These are phyloP conservation scores for Malachius bipustulatus DNA, from an alignment of 2,888 invertebrate genomes.

Conservation along the genomic window DNA sequence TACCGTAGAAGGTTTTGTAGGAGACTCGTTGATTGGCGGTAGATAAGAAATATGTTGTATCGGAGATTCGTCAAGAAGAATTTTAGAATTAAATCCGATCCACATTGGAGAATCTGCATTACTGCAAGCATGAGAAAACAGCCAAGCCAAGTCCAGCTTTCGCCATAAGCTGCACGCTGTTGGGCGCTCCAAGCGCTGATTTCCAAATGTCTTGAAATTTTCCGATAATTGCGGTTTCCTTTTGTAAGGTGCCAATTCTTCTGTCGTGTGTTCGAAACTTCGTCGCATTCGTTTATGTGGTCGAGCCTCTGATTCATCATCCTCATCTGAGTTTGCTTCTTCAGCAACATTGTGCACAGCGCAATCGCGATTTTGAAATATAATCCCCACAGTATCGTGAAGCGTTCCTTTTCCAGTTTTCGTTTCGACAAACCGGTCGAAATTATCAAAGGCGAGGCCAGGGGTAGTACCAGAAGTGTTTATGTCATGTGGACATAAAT, in stretches of 20 bases:
- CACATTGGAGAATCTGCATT: conserved; percentile 13
- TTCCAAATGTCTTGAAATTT: too few species aligned
- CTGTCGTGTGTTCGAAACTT: too few species aligned
- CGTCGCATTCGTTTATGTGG: too few species aligned
- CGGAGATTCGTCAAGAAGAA: conserved; percentile 10
- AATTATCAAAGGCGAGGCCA: conserved; percentile 13
- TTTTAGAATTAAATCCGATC: conserved; percentile 13
- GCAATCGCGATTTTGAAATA: too few species aligned
- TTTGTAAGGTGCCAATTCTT: too few species aligned
- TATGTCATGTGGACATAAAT: too few species aligned
- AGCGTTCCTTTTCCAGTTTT: conserved; percentile 11
- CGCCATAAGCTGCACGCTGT: too few species aligned
- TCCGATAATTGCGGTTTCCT: too few species aligned
- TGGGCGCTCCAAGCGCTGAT: too few species aligned
- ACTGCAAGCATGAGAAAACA: conserved; percentile 12
- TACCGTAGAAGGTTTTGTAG: conserved; percentile 19
- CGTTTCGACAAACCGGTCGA: conserved; percentile 13
- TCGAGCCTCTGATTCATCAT: too few species aligned
- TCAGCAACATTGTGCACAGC: too few species aligned
- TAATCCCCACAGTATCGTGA: conserved; percentile 13
- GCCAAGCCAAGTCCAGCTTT: conserved; percentile 14
- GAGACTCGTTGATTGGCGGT: conserved; percentile 21
- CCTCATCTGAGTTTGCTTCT: too few species aligned
- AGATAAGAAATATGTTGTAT: conserved; percentile 21
- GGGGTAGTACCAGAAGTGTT: conserved; percentile 7